Conservation (phyloP, 2,797 vertebrate species). For the Alca torda region DNA sequence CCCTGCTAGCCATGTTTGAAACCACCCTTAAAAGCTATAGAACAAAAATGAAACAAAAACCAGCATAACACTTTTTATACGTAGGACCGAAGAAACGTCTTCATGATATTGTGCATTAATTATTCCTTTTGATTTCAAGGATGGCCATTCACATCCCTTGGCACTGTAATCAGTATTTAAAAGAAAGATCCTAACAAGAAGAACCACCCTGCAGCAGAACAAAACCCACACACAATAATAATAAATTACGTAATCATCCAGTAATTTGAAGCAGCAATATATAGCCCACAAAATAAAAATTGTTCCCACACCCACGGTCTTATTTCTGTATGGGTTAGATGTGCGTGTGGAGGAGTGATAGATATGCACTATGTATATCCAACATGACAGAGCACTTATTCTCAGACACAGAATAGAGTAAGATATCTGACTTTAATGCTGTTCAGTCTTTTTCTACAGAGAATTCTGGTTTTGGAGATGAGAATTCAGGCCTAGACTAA, state of each 20-base stretch:
- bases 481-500: neutral
- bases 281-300: slow-evolving; percentile 43
- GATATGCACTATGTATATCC: neutral
- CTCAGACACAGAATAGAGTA: neutral
- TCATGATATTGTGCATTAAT: neutral
- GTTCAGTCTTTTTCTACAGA: neutral
- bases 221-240: slow-evolving; percentile 30
- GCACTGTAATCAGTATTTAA: neutral
- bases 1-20: neutral
- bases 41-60: neutral
- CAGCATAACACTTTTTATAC: neutral
- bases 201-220: neutral
- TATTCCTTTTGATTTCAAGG: neutral
- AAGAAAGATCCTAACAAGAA: neutral
- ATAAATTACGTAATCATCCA: slow-evolving; percentile 42
- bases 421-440: neutral
- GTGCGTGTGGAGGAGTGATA: neutral
- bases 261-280: slow-evolving; percentile 58
- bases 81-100: neutral
- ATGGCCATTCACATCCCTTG: neutral
- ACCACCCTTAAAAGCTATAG: neutral
- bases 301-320: slow-evolving; percentile 15
- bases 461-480: neutral
- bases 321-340: neutral
- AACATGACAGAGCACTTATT: neutral